Evolutionary conservation across 35 echinoderm and acorn worm species (phyloP).

Genomic region (Antedon bifida): DNA sequence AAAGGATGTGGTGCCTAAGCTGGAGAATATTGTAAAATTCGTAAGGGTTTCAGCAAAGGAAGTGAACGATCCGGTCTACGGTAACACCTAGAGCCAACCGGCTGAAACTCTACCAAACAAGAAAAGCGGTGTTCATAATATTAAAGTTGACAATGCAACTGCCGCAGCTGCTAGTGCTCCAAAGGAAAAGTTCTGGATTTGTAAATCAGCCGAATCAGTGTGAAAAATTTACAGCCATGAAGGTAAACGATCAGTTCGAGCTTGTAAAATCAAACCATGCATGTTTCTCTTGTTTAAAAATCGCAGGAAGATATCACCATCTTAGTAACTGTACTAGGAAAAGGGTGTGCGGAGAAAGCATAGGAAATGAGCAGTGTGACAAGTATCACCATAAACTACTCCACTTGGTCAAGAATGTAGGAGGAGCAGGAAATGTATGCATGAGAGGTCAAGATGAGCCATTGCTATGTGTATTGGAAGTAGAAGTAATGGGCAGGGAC

Average conservation of each 20-base stretch:
- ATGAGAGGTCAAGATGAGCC: constrained; percentile 4
- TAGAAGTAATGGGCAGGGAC: neutral
- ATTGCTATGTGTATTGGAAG: constrained; percentile 21
- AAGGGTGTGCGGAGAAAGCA: constrained; percentile 7
- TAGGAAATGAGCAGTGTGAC: neutral
- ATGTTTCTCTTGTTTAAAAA: constrained; percentile 23
- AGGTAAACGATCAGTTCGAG: neutral
- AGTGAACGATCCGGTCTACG: constrained; percentile 23
- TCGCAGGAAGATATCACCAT: constrained; percentile 5
- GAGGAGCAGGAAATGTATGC: neutral
- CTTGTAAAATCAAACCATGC: constrained; percentile 7
- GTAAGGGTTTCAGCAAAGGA: constrained; percentile 12
- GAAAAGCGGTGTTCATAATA: neutral
- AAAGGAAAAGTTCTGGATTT: constrained; percentile 4
- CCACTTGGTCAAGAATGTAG: neutral
- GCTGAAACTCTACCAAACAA: neutral
- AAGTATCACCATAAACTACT: constrained; percentile 9
- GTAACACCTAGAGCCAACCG: too few relatives aligned
- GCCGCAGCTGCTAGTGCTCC: neutral
- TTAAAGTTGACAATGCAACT: neutral
- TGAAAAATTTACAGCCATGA: neutral
- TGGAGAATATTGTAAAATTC: constrained; percentile 4
- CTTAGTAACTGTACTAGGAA: neutral
- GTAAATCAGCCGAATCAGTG: constrained; percentile 8
- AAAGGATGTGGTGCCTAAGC: neutral